Conservation (phyloP, 30 jellyfish, hydroid and myxozoan species). For the Nemopilema nomurai region DNA sequence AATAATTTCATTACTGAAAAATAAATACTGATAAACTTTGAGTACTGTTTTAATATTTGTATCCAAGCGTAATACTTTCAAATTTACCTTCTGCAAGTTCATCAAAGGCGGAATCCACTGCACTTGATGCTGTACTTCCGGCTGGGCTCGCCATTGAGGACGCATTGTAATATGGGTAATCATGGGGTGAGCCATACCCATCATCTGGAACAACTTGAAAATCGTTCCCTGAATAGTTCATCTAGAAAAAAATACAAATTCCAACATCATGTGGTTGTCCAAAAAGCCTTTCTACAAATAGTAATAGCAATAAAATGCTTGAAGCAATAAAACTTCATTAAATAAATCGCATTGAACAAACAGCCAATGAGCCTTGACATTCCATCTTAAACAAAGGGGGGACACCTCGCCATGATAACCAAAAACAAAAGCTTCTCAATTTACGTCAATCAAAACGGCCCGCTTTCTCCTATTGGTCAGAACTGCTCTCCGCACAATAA, state of each 20-base stretch:
- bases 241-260: not conserved
- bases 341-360: too few species aligned
- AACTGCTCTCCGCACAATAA: not conserved
- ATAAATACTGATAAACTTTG: not conserved
- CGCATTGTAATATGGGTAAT: slow-evolving; percentile 9
- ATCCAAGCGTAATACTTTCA: not conserved
- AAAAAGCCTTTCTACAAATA: too few species aligned
- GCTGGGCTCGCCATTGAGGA: slow-evolving; percentile 25
- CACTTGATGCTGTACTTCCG: slow-evolving; percentile 29
- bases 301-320: too few species aligned
- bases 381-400: too few species aligned
- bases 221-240: not conserved
- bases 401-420: too few species aligned
- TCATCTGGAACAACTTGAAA: slow-evolving; percentile 42
- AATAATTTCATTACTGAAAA: not conserved
- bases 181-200: slow-evolving; percentile 40
- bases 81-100: slow-evolving; percentile 57
- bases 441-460: not conserved
- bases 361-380: too few species aligned
- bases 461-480: not conserved
- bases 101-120: slow-evolving; percentile 76
- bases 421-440: too few species aligned
- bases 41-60: not conserved
- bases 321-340: too few species aligned
- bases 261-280: too few species aligned